Evolutionary conservation across 2,888 invertebrate species (phyloP).

Genomic region (Ceraclea dissimilis): DNA sequence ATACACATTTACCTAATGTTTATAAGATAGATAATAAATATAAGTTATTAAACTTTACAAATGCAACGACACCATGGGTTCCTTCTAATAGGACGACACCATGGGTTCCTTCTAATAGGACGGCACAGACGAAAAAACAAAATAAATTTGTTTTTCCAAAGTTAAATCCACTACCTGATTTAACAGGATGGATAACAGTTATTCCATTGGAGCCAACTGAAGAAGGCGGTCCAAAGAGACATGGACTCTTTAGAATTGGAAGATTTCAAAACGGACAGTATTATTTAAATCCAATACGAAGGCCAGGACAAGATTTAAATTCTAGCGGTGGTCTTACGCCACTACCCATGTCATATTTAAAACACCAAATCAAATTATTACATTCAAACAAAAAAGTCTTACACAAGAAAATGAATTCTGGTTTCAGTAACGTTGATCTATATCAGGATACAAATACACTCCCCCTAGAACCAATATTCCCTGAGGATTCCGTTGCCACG

Average conservation of each 20-base stretch:
- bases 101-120: neutral
- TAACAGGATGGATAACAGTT: conserved; percentile 42
- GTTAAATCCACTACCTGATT: conserved; percentile 2
- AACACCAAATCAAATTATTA: neutral
- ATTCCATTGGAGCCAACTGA: conserved; percentile 30
- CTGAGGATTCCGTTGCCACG: neutral
- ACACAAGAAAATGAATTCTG: conserved; percentile 20
- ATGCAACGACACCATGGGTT: neutral
- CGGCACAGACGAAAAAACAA: neutral
- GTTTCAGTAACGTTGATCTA: conserved; percentile 17
- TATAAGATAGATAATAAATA: neutral
- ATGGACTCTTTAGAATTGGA: conserved; percentile 8
- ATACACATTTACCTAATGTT: neutral
- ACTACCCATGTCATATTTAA: neutral
- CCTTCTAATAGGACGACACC: neutral
- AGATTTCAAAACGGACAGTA: conserved; percentile 10
- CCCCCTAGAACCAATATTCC: neutral
- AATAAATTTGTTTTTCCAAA: neutral
- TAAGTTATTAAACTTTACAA: neutral
- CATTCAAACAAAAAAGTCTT: neutral
- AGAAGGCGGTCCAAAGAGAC: neutral
- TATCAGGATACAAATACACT: neutral
- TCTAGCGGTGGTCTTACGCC: neutral
- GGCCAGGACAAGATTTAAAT: conserved; percentile 7
- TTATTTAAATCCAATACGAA: conserved; percentile 3